Base-by-base conservation (phyloP, 2,797 vertebrate species). In the Pseudochirops cupreus region DNA sequence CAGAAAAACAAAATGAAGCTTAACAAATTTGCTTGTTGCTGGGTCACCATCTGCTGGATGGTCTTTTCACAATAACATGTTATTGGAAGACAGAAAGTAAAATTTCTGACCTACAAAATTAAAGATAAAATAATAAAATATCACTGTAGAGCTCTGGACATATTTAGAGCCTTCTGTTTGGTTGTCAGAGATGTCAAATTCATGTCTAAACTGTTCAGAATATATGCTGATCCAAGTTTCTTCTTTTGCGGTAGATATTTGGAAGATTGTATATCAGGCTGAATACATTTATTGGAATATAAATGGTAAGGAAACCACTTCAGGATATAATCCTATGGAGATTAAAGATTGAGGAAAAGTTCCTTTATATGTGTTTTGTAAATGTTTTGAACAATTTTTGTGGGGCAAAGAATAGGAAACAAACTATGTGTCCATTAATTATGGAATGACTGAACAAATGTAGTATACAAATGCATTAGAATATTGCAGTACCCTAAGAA, bases 81-180 rank as follows among this genome's bases (percentile, higher is more conserved):
- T 95, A 92, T 90, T 96, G 55, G 93, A 96, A 96, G 0, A 92
- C 24, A 89, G 67, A n/a, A 98, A 97, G 58, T 33, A 74, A 95
- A 94, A 95, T 58, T 90, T 94, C 55, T 96, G 92, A 96, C 50
- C 9, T 95, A 31, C 31, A 93, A 91, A 4, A 94, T 31, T 94
- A 97, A 94, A 91, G 24, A 93, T 92, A 92, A 96, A 97, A 96
- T 95, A 90, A 96, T 54, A 46, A 97, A 96, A 93, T 93, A 93
- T 82, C 90, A 96, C 0, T 74, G n/a, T 93, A 93, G 57, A 91
- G 91, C 92, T 96, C 4, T 93, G 21, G 31, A 59, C 62, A 1
- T 92, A 94, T 92, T 96, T 96, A 59, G 91, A 97, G 46, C 1
- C 87, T 56, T 67, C 39, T 95, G 29, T 95, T 92, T 93, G 29